Conservation (phyloP, 2,888 invertebrate species). For the Brachyopa scutellaris region DNA sequence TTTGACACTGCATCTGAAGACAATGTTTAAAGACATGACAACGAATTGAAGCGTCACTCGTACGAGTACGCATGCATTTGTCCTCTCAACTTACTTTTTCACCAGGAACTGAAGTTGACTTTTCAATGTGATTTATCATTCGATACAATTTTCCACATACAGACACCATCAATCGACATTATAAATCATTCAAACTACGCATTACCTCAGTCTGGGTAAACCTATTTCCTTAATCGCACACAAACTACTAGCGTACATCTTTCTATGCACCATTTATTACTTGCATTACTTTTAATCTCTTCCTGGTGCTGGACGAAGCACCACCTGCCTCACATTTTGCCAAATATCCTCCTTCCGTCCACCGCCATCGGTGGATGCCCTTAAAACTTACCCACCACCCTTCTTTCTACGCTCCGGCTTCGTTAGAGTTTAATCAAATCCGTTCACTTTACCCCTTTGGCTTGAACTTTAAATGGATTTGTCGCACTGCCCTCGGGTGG, state of each 20-base stretch:
- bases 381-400: background rate
- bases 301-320: constrained; percentile 32
- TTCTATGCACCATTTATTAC: constrained; percentile 16
- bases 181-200: no score
- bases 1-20: no score
- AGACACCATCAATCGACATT: no score
- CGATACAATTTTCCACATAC: no score
- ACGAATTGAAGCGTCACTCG: no score
- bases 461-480: constrained; percentile 58
- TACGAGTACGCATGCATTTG: no score
- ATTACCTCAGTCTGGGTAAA: no score
- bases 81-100: no score
- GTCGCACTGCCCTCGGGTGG: background rate
- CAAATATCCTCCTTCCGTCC: background rate
- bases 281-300: constrained; percentile 33
- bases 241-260: background rate
- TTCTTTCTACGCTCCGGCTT: background rate
- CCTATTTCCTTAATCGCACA: background rate
- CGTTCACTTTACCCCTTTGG: constrained; percentile 24
- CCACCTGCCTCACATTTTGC: background rate
- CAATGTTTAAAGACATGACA: no score
- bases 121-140: no score
- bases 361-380: background rate
- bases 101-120: no score
- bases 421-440: constrained; percentile 18